Evolutionary conservation across 2,888 invertebrate genomes (phyloP).

Genomic region (Alsophila aescularia): DNA sequence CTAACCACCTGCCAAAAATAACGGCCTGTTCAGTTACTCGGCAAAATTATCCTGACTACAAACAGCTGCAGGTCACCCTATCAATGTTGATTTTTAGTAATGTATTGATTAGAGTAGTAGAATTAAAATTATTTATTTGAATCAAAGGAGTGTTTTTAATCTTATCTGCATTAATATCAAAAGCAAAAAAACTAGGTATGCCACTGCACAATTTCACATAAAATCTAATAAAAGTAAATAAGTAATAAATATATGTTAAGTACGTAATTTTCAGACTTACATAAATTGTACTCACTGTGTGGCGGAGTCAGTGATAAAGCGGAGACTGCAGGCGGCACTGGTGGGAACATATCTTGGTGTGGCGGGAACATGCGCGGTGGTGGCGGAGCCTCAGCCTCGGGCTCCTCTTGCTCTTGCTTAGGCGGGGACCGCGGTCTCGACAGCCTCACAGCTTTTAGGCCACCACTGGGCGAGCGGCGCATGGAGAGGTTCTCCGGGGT

Average conservation of each 20-base stretch:
- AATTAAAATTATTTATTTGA: not conserved
- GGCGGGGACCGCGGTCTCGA: constrained; percentile 71
- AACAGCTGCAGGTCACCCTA: not conserved
- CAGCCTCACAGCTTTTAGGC: constrained; percentile 71
- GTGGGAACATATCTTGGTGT: constrained; percentile 88
- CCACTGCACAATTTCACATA: not conserved
- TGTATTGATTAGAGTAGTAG: not conserved
- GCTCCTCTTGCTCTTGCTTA: constrained; percentile 73
- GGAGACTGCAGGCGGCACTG: constrained; percentile 87
- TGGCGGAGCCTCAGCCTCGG: constrained; percentile 80
- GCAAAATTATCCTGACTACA: not conserved
- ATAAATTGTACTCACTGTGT: constrained; percentile 86
- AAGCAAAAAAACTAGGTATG: too few relatives aligned
- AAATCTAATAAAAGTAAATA: not conserved
- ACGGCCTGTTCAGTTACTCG: not conserved
- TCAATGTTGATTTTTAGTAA: not conserved
- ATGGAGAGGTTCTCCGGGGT: constrained; percentile 86
- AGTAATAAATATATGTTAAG: constrained; percentile 9
- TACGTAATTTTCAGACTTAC: too few relatives aligned
- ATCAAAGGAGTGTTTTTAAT: too few relatives aligned
- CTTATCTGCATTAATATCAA: too few relatives aligned
- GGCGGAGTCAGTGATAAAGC: constrained; percentile 92
- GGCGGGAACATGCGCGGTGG: constrained; percentile 83
- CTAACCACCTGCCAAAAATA: not conserved
- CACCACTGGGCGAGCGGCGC: constrained; percentile 79